A percentile compares a stretch with the other conserved stretches of the same genome.
Evolutionary conservation across 37 sponge, comb jelly and placozoan species (phyloP).

Genomic region (Spongilla lacustris): DNA sequence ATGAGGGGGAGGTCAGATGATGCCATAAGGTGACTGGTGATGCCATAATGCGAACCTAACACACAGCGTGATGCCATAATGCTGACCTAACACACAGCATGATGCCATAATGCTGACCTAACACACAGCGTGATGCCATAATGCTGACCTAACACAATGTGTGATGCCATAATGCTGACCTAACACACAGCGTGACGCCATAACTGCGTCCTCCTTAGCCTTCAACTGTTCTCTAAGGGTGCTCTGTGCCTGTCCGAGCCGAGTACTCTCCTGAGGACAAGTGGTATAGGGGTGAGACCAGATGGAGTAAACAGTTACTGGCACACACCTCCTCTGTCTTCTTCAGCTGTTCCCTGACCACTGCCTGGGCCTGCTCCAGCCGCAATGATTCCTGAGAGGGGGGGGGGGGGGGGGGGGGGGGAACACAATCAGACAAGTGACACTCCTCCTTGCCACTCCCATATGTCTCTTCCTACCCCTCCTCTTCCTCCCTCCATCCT

Average conservation of each 20-base stretch:
- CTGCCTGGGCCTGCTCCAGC: slow-evolving; percentile 6
- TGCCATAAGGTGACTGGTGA: no score
- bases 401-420: background rate
- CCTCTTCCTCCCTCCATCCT: slow-evolving; percentile 32
- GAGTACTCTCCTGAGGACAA: slow-evolving; percentile 28
- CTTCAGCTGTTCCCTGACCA: slow-evolving; percentile 43
- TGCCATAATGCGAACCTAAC: no score
- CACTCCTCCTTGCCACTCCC: background rate
- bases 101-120: no score
- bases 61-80: no score
- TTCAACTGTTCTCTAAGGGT: slow-evolving; percentile 50
- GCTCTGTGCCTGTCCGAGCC: slow-evolving; percentile 41
- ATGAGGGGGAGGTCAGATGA: no score
- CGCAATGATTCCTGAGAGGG: background rate
- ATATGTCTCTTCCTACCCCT: slow-evolving; percentile 11
- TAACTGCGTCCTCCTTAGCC: slow-evolving; percentile 21
- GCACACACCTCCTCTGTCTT: slow-evolving; percentile 42
- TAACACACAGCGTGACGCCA: slow-evolving; percentile 25
- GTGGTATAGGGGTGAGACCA: background rate
- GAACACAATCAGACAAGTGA: background rate
- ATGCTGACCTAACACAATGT: no score
- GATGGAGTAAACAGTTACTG: background rate
- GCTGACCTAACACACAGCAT: no score
- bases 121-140: no score
- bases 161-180: slow-evolving; percentile 37